Conservation (phyloP, 92 coral and sea anemone genomes). For the Palythoa caribaeorum region DNA sequence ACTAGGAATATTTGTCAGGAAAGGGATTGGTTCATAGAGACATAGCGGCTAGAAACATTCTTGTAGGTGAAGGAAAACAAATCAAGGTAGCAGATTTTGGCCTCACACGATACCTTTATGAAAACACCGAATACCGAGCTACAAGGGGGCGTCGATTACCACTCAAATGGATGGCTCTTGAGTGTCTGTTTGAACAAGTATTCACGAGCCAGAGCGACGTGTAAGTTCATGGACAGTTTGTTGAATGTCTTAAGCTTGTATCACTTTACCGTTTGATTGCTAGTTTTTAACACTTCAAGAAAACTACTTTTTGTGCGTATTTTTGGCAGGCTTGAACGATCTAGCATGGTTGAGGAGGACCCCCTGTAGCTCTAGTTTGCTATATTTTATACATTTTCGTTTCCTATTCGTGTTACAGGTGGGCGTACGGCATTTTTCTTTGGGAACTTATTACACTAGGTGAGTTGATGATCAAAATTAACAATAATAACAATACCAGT, state of each 20-base stretch:
- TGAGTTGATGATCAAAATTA: neutral
- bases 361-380: neutral
- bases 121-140: neutral
- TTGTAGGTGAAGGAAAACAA: conserved; percentile 5
- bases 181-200: conserved; percentile 19
- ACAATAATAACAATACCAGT: neutral
- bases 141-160: neutral
- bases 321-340: too few relatives aligned
- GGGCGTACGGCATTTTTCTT: conserved; percentile 14
- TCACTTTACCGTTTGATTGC: too few relatives aligned
- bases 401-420: neutral
- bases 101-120: conserved; percentile 15
- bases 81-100: conserved; percentile 36
- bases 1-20: conserved; percentile 6
- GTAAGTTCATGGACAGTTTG: neutral
- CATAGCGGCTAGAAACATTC: conserved; percentile 28
- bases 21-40: conserved; percentile 27
- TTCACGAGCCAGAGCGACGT: conserved; percentile 29
- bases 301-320: too few relatives aligned
- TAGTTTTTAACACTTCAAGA: too few relatives aligned
- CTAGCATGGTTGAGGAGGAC: too few relatives aligned
- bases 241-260: too few relatives aligned
- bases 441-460: conserved; percentile 23
- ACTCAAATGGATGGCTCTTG: conserved; percentile 29
- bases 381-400: neutral